Base-by-base conservation (phyloP, 2,888 invertebrate genomes). In the Catocala nupta region DNA sequence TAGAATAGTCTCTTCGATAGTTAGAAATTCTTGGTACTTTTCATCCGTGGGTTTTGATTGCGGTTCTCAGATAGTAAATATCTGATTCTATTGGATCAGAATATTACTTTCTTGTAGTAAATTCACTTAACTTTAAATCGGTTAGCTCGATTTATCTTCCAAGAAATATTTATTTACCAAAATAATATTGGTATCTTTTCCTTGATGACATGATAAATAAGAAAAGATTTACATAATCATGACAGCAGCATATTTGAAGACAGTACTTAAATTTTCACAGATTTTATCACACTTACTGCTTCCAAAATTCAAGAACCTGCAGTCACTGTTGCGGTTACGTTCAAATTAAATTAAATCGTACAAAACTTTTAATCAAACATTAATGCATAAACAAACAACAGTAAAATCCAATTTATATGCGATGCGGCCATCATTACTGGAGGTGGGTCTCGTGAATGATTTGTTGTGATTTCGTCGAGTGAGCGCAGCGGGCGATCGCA, bases 381-480 rank as follows among this genome's bases (percentile, higher is more conserved):
- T 88, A 86, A 83, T 81, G 80, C 76, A 83, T 84, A 81, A 84
- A 84, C 86, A 88, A 86, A 86, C 84, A 85, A 83, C 79, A 83
- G 83, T 84, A 84, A 86, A 87, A 88, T 87, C 85, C 89, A 88
- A 89, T 89, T 88, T 88, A 89, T 89, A 88, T 87, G 86, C 90
- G 88, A 89, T 87, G 90, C 87, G 87, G 87, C 89, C 88, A 89
- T 91, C 91, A 91, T 92, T 92, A 91, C 89, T 83, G 88, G 88
- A 93, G 93, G 93, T 92, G 90, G 93, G 87, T 82, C 86, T 89
- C 85, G 87, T 85, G 85, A 90, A 92, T 93, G 92, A 93, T 93
- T 93, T 93, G 93, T 93, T 92, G 92, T 93, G 92, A 93, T 93
- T 90, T 87, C 90, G 87, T 85, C 86, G 90, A 91, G 89, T 84